A percentile compares a stretch with the other conserved stretches of the same genome.
Evolutionary conservation across 2,888 invertebrate species (phyloP).

Genomic region (Netelia fuscicornis): DNA sequence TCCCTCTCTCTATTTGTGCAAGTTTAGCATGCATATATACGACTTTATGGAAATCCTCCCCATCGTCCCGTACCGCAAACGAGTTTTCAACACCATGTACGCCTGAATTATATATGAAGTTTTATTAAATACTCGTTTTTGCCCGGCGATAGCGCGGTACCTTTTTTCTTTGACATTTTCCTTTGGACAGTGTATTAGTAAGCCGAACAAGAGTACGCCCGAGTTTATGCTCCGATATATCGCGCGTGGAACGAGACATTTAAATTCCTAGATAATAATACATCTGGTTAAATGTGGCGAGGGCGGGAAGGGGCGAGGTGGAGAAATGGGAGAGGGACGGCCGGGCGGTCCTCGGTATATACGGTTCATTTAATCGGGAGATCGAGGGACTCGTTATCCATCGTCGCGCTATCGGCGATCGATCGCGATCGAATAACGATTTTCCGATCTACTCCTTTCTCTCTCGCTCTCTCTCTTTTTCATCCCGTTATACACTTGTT

Average conservation of each 20-base stretch:
- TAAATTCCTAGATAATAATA: conserved; percentile 48
- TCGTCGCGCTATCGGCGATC: conserved; percentile 41
- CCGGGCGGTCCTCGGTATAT: background rate
- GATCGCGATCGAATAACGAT: conserved; percentile 51
- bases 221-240: background rate
- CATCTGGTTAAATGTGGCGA: background rate
- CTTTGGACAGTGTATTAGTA: conserved; percentile 21
- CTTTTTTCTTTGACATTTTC: conserved; percentile 46
- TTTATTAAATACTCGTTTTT: conserved; percentile 45
- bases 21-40: background rate
- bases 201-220: conserved; percentile 14
- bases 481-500: background rate
- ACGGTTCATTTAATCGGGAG: conserved; percentile 28
- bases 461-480: background rate
- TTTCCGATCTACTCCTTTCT: conserved; percentile 34
- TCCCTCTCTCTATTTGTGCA: background rate
- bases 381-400: conserved; percentile 49
- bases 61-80: conserved; percentile 24
- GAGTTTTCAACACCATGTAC: conserved; percentile 30
- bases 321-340: no score
- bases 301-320: background rate
- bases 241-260: conserved; percentile 26
- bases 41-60: conserved; percentile 39
- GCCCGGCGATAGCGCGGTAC: conserved; percentile 12
- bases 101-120: conserved; percentile 40